phyloP scores from a whole-genome alignment of 92 coral and sea anemone species.

The Heteractis magnifica region DNA sequence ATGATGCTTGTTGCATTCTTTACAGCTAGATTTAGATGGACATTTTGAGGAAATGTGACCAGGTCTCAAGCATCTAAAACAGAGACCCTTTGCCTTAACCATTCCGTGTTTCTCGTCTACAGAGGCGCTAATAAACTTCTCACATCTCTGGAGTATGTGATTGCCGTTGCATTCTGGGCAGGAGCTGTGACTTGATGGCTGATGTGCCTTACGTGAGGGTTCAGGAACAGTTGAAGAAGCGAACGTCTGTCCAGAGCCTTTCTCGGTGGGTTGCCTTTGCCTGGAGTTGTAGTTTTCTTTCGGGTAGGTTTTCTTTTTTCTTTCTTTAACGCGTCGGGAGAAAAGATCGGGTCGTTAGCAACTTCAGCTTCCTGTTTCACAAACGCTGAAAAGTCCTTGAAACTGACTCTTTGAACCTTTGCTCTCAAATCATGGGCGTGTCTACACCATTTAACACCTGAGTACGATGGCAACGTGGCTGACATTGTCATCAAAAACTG shows the following conservation, averaged over 20 bases:
- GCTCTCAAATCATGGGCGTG: constrained; percentile 51
- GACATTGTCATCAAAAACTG: constrained; percentile 19
- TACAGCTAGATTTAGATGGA: constrained; percentile 33
- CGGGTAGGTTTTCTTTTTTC: background rate
- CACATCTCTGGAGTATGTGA: constrained; percentile 53
- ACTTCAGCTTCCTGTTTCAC: background rate
- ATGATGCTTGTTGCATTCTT: constrained; percentile 58
- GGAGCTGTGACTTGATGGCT: background rate
- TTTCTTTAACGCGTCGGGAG: background rate
- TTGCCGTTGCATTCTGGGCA: constrained; percentile 49
- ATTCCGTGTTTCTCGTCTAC: constrained; percentile 42
- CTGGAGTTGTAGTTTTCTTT: too few species aligned
- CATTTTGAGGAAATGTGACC: constrained; percentile 62
- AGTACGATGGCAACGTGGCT: constrained; percentile 53
- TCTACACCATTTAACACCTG: constrained; percentile 60
- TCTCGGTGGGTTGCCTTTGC: too few species aligned
- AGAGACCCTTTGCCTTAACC: constrained; percentile 46
- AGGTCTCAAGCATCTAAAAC: constrained; percentile 45
- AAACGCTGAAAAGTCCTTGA: background rate
- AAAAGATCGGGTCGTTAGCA: background rate
- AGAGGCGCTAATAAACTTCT: constrained; percentile 28
- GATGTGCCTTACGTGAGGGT: too few species aligned
- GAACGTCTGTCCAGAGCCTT: too few species aligned
- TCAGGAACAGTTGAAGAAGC: background rate
- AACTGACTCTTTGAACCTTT: too few species aligned